Evolutionary conservation across 2,113 vertebrate genomes (phyloP).

Genomic region (Actenoides hombroni): DNA sequence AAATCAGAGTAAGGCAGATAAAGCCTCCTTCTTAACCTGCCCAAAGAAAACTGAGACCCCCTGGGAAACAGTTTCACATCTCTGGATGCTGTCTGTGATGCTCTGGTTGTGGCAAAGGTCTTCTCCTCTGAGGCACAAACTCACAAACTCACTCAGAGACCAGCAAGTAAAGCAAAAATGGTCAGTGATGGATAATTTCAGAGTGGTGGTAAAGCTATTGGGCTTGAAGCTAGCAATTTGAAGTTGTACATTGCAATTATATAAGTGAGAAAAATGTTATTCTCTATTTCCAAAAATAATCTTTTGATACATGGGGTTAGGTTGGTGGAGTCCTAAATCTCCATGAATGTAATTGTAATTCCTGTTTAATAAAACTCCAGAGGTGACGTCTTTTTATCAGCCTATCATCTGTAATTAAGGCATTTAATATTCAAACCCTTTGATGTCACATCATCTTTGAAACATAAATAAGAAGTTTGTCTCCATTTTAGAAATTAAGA

Average conservation of each 20-base stretch:
- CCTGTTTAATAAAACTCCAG: conserved; percentile 64
- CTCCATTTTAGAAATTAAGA: conserved; percentile 60
- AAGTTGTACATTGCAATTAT: conserved; percentile 17
- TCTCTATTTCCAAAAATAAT: conserved; percentile 40
- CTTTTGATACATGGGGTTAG: conserved; percentile 28
- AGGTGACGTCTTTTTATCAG: conserved; percentile 54
- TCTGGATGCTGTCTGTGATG: not conserved
- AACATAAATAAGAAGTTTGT: conserved; percentile 67
- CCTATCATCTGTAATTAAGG: conserved; percentile 65
- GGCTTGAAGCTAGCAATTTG: conserved; percentile 57
- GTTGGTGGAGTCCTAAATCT: conserved; percentile 9
- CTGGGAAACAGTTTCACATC: not conserved
- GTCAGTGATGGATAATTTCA: conserved; percentile 47
- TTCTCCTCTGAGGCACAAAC: not conserved
- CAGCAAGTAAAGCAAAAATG: not conserved
- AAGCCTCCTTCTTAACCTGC: not conserved
- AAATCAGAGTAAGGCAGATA: not conserved
- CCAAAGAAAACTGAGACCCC: not conserved
- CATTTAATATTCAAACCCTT: conserved; percentile 67
- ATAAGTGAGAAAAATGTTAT: conserved; percentile 57
- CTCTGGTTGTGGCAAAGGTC: not conserved
- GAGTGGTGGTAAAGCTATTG: not conserved
- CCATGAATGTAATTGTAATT: conserved; percentile 39
- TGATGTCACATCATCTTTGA: conserved; percentile 65
- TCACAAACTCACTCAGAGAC: not conserved